Evolutionary conservation across 2,888 invertebrate genomes (phyloP).

Genomic region (Argynnis bischoffii): DNA sequence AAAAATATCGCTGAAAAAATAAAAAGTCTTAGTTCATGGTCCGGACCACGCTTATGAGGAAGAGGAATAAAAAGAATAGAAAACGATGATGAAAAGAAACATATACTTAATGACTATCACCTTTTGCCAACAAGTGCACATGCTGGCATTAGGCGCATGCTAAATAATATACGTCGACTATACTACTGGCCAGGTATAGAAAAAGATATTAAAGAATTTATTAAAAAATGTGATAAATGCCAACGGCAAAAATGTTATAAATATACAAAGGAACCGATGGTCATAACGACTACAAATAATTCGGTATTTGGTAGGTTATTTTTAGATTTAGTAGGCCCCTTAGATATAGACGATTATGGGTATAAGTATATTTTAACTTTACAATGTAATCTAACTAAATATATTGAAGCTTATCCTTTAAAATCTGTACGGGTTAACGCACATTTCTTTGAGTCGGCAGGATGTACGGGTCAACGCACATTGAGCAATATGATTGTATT

Average conservation of each 20-base stretch:
- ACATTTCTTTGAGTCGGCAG: no score
- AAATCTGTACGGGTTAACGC: no score
- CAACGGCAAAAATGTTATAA: background rate
- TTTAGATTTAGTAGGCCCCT: background rate
- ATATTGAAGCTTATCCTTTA: conserved; percentile 19
- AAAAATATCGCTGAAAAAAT: background rate
- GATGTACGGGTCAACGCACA: no score
- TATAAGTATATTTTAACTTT: conserved; percentile 11
- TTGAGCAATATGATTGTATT: no score
- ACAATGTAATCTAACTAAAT: conserved; percentile 18
- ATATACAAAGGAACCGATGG: background rate
- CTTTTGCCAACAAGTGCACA: conserved; percentile 33
- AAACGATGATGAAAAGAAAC: conserved; percentile 10
- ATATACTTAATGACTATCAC: conserved; percentile 34
- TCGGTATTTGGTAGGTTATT: conserved; percentile 14
- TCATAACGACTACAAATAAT: conserved; percentile 1
- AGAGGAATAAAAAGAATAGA: conserved; percentile 22
- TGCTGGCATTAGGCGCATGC: conserved; percentile 27
- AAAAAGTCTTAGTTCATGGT: conserved; percentile 2
- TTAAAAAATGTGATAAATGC: conserved; percentile 14
- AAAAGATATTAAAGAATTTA: conserved; percentile 24
- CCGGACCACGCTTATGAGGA: conserved; percentile 12
- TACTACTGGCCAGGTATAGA: conserved; percentile 22
- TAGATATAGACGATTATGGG: conserved; percentile 2
- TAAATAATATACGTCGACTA: conserved; percentile 30